phyloP scores from a whole-genome alignment of 2,113 vertebrate genomes.

The Limanda limanda region DNA sequence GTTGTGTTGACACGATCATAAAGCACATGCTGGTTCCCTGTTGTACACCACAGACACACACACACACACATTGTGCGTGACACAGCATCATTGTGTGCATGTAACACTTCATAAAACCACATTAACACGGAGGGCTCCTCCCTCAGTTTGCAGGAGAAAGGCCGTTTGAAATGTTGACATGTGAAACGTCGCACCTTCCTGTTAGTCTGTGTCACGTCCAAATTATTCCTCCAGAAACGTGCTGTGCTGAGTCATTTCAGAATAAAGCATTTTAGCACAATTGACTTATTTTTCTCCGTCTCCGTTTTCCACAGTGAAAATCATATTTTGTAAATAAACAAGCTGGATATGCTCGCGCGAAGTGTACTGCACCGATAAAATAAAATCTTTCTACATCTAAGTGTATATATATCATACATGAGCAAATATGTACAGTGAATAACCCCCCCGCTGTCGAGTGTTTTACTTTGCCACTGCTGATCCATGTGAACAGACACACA shows the following conservation, averaged over 20 bases:
- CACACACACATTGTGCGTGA: background rate
- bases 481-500: constrained; percentile 31
- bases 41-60: background rate
- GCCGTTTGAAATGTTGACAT: constrained; percentile 22
- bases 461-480: constrained; percentile 55
- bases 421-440: constrained; percentile 72
- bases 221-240: constrained; percentile 18
- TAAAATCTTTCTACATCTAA: constrained; percentile 60
- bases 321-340: constrained; percentile 31
- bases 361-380: constrained; percentile 56
- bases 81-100: constrained; percentile 11
- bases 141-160: constrained; percentile 16
- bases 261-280: constrained; percentile 62
- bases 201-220: constrained; percentile 31
- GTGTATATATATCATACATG: constrained; percentile 45
- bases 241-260: constrained; percentile 45
- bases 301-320: constrained; percentile 46
- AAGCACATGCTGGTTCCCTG: constrained; percentile 13
- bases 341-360: constrained; percentile 56
- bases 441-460: constrained; percentile 42
- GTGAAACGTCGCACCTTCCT: constrained; percentile 27
- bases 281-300: constrained; percentile 36
- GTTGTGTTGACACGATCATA: constrained; percentile 5
- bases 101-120: constrained; percentile 1
- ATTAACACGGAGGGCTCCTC: background rate